Base-by-base conservation (phyloP, 2,113 vertebrate species). In the Hemichromis elongatus region DNA sequence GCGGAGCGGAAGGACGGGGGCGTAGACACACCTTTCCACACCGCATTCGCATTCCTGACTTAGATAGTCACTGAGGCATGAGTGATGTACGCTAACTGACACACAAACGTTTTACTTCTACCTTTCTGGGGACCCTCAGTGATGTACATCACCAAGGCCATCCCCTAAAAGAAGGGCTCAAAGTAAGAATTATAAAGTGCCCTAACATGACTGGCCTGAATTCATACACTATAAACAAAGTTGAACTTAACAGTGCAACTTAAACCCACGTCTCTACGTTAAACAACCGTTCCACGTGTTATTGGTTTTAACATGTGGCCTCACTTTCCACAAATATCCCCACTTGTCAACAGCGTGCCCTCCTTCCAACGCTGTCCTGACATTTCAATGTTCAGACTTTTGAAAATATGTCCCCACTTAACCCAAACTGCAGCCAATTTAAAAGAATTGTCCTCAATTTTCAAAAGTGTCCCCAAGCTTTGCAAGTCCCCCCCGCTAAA, bases 41-140 rank as follows among this genome's bases (percentile, higher is more conserved):
- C n/a, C 61, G 55, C 50, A 37, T 80, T 88, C 82, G 81, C 89
- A 88, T 91, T 89, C 89, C 81, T 83, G 21, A 82, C 68, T 81
- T 6, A 68, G 6, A 57, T 0, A 79, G 70, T 86, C 77, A 81
- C 66, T 11, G 45, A 50, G 0, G 9, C 21, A 53, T 26, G 85
- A n/a, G 70, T 79, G 68, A 80, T 37, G 77, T 73, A 61, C 77
- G n/a, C 52, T 26, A 80, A 73, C 21, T 6, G 50, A 30, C 54
- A 70, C 52, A 82, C 28, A 35, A 33, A 82, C 37, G 26, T 4
- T 16, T 16, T 45, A 26, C 7, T 66, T 55, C 63, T 40, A 13
- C 19, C 61, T 66, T 21, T n/a, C 19, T 1, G 35, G 14, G 35
- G 7, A 24, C 37, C 61, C 26, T 66, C 66, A 5, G 52, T 35